These are phyloP conservation scores for Myzus persicae DNA, from an alignment of 1,140 invertebrate genomes.

Conservation along the genomic window DNA sequence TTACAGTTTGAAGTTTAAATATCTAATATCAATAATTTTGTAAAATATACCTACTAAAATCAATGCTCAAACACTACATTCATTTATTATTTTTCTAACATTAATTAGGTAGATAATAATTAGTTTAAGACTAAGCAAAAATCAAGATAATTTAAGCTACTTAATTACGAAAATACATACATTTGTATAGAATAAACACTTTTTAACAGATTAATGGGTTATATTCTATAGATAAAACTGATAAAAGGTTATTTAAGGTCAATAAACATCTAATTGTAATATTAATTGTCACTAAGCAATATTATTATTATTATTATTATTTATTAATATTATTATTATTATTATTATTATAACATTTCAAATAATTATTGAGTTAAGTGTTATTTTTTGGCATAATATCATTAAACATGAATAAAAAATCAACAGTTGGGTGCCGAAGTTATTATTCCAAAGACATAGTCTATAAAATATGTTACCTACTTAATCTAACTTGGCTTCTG, in stretches of 20 bases:
- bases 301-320: not conserved
- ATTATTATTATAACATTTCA: not conserved
- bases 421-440: not conserved
- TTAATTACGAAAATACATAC: not conserved
- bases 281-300: not conserved
- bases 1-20: not conserved
- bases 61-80: not conserved
- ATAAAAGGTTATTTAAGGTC: not conserved
- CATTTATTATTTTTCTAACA: not conserved
- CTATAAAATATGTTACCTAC: not conserved
- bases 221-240: not conserved
- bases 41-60: not conserved
- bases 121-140: not conserved
- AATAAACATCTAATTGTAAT: not conserved
- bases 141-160: not conserved
- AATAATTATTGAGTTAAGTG: not conserved
- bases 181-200: constrained; percentile 1
- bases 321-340: not conserved
- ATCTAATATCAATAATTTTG: not conserved
- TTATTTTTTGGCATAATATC: not conserved
- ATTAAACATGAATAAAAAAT: not conserved
- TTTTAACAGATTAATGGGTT: not conserved
- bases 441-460: not conserved
- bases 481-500: not conserved
- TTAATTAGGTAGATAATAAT: not conserved